Conservation (phyloP, 2,113 vertebrate species). For the Corythoichthys haematopterus region DNA sequence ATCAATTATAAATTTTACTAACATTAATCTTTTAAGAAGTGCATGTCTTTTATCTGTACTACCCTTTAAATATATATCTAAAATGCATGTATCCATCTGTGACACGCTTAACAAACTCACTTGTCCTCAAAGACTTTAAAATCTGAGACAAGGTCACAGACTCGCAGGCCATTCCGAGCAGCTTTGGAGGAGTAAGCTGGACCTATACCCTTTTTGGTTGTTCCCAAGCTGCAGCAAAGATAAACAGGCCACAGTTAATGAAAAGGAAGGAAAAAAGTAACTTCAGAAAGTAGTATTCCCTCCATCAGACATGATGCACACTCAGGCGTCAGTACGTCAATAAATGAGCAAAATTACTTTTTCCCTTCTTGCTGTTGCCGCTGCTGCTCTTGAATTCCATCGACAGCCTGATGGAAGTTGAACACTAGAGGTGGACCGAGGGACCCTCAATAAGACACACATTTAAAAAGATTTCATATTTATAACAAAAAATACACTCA, state of each 20-base stretch:
- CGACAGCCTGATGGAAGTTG: slow-evolving; percentile 79
- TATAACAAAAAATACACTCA: slow-evolving; percentile 28
- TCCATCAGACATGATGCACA: background rate
- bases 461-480: background rate
- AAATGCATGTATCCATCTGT: too few relatives aligned
- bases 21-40: too few relatives aligned
- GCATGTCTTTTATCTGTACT: too few relatives aligned
- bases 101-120: slow-evolving; percentile 52
- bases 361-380: slow-evolving; percentile 76
- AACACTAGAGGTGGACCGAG: slow-evolving; percentile 63
- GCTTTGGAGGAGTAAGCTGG: slow-evolving; percentile 82
- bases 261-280: background rate
- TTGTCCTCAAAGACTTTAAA: slow-evolving; percentile 76
- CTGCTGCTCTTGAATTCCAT: slow-evolving; percentile 78
- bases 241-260: background rate
- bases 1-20: too few relatives aligned
- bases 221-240: slow-evolving; percentile 69
- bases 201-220: slow-evolving; percentile 80
- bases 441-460: background rate
- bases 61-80: too few relatives aligned
- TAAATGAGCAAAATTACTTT: slow-evolving; percentile 58
- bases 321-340: background rate
- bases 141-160: slow-evolving; percentile 77
- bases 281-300: background rate
- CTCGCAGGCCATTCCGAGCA: slow-evolving; percentile 74